phyloP scores from a whole-genome alignment of 2,797 vertebrate genomes.

The Alosa sapidissima region DNA sequence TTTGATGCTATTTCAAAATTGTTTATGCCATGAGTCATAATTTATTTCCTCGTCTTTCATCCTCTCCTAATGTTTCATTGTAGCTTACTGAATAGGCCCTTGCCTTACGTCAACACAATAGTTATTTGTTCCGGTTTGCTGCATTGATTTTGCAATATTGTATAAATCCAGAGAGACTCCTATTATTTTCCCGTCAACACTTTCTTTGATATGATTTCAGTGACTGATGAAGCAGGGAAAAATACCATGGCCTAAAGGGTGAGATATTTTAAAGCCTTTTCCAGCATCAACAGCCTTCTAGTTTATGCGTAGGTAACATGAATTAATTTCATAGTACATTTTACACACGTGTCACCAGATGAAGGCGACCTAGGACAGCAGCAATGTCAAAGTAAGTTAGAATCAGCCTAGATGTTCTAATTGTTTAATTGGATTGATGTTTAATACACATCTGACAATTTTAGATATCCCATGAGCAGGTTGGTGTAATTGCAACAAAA shows the following conservation, averaged over 20 bases:
- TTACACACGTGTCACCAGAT: background rate
- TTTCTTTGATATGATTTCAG: background rate
- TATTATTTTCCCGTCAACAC: background rate
- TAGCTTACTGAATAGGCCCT: background rate
- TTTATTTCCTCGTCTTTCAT: background rate
- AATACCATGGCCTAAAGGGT: background rate
- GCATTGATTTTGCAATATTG: constrained; percentile 23
- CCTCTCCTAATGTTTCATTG: background rate
- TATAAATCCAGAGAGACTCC: constrained; percentile 1
- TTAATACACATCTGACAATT: background rate
- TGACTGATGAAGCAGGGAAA: background rate
- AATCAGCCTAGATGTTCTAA: background rate
- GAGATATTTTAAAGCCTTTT: background rate
- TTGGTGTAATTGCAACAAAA: background rate
- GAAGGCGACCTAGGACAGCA: background rate
- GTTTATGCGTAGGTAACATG: too few relatives aligned
- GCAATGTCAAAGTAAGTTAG: background rate
- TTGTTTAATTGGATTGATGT: background rate
- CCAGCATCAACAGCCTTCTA: background rate
- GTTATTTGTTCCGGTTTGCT: constrained; percentile 14
- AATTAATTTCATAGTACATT: background rate
- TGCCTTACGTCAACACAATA: background rate
- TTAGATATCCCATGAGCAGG: background rate
- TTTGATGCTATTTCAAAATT: background rate
- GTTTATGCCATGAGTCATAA: constrained; percentile 1